Percentiles rank a stretch among this genome's conserved stretches.
Evolutionary conservation across 2,797 vertebrate genomes (phyloP).

Genomic region (Loriculus beryllinus): DNA sequence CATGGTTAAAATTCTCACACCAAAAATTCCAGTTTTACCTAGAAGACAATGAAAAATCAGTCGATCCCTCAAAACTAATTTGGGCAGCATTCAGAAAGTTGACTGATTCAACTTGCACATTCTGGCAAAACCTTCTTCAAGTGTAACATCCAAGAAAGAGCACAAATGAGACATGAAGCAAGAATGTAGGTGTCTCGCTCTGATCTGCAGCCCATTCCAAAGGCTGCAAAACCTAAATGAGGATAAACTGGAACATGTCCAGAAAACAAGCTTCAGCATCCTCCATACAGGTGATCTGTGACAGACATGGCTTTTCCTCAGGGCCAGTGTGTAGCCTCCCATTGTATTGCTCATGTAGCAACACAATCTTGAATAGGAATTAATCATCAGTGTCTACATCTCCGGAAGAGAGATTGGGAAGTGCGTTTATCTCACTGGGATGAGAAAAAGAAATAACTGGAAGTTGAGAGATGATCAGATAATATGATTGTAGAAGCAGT

Average conservation of each 20-base stretch:
- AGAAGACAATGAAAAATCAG: background rate
- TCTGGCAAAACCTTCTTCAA: background rate
- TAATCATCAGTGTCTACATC: background rate
- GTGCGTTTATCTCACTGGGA: background rate
- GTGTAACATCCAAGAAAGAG: background rate
- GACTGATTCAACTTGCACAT: background rate
- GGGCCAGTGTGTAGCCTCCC: background rate
- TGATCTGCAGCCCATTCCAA: background rate
- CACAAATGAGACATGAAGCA: background rate
- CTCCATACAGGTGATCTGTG: background rate
- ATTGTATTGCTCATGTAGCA: background rate
- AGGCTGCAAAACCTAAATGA: background rate
- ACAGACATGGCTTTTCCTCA: accelerated
- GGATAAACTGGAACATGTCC: background rate
- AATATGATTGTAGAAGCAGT: background rate
- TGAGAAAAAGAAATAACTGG: background rate
- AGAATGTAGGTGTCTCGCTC: accelerated
- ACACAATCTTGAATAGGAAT: background rate
- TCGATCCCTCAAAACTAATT: background rate
- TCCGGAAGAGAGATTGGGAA: background rate
- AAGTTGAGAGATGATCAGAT: background rate
- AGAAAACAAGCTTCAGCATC: background rate
- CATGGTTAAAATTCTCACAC: background rate
- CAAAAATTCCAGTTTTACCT: background rate
- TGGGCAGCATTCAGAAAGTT: background rate